These are phyloP conservation scores for Cosmorhoe ocellata DNA, from an alignment of 2,888 invertebrate genomes.

Conservation along the genomic window DNA sequence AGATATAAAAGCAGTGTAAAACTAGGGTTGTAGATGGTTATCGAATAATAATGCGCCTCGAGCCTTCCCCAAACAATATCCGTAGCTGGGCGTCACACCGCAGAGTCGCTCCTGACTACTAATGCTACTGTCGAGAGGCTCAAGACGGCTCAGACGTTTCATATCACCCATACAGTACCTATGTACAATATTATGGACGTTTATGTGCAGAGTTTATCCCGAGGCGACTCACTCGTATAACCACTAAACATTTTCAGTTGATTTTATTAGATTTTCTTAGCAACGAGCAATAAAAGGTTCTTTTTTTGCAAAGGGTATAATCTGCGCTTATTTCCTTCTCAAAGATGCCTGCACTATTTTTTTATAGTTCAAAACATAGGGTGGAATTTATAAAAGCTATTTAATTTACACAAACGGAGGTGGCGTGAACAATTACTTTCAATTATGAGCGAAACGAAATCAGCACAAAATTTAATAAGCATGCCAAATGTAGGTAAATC, in stretches of 20 bases:
- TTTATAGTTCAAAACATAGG: too few species aligned
- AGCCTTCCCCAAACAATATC: constrained; percentile 48
- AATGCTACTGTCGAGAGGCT: constrained; percentile 44
- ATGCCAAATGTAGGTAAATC: not conserved
- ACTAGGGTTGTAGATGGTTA: constrained; percentile 10
- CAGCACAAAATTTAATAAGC: too few species aligned
- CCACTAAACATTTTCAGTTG: not conserved
- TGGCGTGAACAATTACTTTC: too few species aligned
- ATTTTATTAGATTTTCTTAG: too few species aligned
- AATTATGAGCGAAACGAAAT: too few species aligned
- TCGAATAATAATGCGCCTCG: constrained; percentile 34
- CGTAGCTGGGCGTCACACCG: constrained; percentile 15
- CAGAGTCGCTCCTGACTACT: constrained; percentile 52
- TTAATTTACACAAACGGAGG: too few species aligned
- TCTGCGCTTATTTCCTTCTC: too few species aligned
- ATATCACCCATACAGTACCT: constrained; percentile 44
- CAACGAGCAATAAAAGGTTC: too few species aligned
- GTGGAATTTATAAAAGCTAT: too few species aligned
- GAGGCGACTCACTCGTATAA: not conserved
- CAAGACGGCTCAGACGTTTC: constrained; percentile 53
- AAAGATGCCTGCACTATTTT: too few species aligned
- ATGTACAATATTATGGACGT: not conserved
- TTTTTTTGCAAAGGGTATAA: too few species aligned
- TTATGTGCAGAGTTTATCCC: not conserved
- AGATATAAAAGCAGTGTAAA: not conserved